Conservation (phyloP, 2,113 vertebrate species). For the Grammomys surdaster region DNA sequence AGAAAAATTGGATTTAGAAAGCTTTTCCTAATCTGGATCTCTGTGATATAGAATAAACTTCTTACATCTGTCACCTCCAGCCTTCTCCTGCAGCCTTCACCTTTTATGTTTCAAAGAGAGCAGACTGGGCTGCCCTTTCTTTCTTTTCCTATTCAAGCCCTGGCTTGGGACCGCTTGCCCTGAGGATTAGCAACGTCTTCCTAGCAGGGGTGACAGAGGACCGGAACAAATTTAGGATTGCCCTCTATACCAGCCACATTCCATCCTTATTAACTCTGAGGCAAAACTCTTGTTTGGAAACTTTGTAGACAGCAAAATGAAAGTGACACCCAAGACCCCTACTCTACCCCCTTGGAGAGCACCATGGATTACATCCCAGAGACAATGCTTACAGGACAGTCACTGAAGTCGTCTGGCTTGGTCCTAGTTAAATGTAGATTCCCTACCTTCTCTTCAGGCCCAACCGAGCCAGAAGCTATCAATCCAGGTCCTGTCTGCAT, state of each 20-base stretch:
- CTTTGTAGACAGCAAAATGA: slow-evolving; percentile 62
- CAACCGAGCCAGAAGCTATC: not conserved
- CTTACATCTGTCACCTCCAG: slow-evolving; percentile 82
- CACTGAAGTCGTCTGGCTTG: not conserved
- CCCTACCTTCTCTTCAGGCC: not conserved
- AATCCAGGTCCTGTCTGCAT: not conserved
- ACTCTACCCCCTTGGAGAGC: not conserved
- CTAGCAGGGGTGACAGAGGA: slow-evolving; percentile 56
- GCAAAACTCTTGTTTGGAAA: slow-evolving; percentile 62
- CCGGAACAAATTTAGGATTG: slow-evolving; percentile 78
- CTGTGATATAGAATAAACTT: slow-evolving; percentile 80
- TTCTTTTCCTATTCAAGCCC: slow-evolving; percentile 62
- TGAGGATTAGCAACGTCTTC: slow-evolving; percentile 69
- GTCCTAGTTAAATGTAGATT: slow-evolving; percentile 26
- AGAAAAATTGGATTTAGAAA: slow-evolving; percentile 82
- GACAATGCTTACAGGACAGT: slow-evolving; percentile 23
- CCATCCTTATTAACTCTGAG: slow-evolving; percentile 64
- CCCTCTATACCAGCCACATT: slow-evolving; percentile 57
- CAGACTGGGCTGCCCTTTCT: slow-evolving; percentile 62
- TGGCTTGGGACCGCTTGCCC: slow-evolving; percentile 59
- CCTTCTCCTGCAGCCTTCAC: slow-evolving; percentile 71
- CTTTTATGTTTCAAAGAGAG: slow-evolving; percentile 78
- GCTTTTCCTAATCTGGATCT: slow-evolving; percentile 83
- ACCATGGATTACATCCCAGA: not conserved
- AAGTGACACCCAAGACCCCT: slow-evolving; percentile 18